phyloP scores from a whole-genome alignment of 2,888 invertebrate species.

The Lamellibrachia satsuma region DNA sequence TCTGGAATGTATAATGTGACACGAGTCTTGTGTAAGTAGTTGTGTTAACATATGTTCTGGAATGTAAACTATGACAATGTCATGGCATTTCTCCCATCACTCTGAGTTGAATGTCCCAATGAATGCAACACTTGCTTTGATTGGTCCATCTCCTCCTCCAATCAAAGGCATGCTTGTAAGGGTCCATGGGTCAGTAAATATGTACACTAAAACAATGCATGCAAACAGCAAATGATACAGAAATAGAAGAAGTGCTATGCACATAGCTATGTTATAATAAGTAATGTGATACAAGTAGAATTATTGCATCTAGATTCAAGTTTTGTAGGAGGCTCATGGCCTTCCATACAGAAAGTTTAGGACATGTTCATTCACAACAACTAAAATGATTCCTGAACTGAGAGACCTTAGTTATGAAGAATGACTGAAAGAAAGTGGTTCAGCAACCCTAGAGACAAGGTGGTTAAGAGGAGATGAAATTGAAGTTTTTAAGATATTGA shows the following conservation, averaged over 20 bases:
- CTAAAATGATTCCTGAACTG: no score
- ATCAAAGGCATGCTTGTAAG: neutral
- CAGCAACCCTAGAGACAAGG: no score
- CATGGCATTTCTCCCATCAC: neutral
- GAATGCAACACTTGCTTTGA: neutral
- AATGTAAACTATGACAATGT: neutral
- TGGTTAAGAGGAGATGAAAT: no score
- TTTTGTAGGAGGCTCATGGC: no score
- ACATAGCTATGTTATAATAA: neutral
- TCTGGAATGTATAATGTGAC: neutral
- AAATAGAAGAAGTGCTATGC: neutral
- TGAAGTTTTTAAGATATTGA: no score
- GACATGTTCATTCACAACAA: no score
- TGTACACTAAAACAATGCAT: neutral
- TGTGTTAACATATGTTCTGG: neutral
- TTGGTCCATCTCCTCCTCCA: neutral
- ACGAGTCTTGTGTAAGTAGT: neutral
- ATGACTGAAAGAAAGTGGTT: no score
- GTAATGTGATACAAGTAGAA: neutral
- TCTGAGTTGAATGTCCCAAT: neutral
- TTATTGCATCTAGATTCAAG: neutral
- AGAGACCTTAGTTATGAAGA: no score
- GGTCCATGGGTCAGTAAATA: slow-evolving; percentile 10
- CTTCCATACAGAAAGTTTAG: no score
- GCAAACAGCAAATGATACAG: neutral